A percentile compares a stretch with the other conserved stretches of the same genome.
phyloP scores from a whole-genome alignment of 2,797 vertebrate species.

The Threskiornis aethiopicus region DNA sequence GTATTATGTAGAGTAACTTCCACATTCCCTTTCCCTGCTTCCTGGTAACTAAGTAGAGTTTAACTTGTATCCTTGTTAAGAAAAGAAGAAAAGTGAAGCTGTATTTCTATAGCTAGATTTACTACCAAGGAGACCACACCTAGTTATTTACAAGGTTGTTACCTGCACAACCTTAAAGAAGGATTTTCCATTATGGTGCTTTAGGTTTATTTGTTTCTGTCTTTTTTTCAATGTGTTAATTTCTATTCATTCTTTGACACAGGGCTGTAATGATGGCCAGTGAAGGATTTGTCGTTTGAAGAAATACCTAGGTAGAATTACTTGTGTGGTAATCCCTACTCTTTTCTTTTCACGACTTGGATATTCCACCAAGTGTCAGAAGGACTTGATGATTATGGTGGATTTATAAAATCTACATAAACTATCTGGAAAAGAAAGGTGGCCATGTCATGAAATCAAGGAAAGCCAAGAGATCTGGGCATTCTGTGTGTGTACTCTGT shows the following conservation, averaged over 20 bases:
- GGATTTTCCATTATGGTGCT: not conserved
- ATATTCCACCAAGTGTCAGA: not conserved
- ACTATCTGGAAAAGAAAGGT: not conserved
- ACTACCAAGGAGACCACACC: not conserved
- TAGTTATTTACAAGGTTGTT: not conserved
- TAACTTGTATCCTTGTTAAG: not conserved
- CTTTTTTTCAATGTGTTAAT: not conserved
- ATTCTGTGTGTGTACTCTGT: not conserved
- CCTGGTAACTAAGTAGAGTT: not conserved
- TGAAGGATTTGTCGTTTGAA: not conserved
- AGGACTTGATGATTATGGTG: not conserved
- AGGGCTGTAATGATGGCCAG: not conserved
- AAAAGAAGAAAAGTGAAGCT: not conserved
- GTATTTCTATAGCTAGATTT: not conserved
- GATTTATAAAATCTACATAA: not conserved
- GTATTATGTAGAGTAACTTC: not conserved
- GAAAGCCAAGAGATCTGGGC: not conserved
- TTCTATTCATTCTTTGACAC: not conserved
- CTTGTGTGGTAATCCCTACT: not conserved
- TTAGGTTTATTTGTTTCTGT: not conserved
- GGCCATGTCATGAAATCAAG: not conserved
- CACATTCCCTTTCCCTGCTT: not conserved
- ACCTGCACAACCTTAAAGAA: not conserved
- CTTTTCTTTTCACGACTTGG: not conserved
- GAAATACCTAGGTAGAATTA: not conserved